Evolutionary conservation across 1,140 invertebrate species (phyloP).

Genomic region (Drosophila suzukii): DNA sequence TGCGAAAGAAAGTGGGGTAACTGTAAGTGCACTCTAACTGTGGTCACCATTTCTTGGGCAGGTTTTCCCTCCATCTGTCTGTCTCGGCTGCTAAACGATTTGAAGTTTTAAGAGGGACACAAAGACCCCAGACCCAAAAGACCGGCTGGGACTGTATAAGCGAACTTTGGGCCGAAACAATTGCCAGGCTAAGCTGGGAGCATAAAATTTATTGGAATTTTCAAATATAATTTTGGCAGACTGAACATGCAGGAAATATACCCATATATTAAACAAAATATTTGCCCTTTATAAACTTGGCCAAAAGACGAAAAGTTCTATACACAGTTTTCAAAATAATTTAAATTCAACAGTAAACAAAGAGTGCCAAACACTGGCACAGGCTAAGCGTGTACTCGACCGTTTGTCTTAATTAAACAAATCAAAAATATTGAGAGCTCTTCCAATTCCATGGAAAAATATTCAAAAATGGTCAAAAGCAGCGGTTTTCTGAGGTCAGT

Average conservation of each 20-base stretch:
- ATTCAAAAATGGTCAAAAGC: too few relatives aligned
- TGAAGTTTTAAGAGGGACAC: constrained; percentile 39
- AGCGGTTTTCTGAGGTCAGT: too few relatives aligned
- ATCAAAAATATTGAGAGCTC: too few relatives aligned
- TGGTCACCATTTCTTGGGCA: constrained; percentile 25
- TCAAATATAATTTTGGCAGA: constrained; percentile 39
- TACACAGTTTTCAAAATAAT: background rate
- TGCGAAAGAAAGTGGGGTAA: constrained; percentile 36
- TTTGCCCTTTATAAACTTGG: too few relatives aligned
- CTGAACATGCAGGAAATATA: background rate
- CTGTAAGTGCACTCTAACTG: constrained; percentile 75
- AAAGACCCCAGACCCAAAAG: constrained; percentile 11
- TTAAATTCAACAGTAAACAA: background rate
- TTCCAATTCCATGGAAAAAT: too few relatives aligned
- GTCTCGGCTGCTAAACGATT: constrained; percentile 68
- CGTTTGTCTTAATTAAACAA: too few relatives aligned
- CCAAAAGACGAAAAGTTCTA: too few relatives aligned
- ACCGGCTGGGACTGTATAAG: constrained; percentile 8
- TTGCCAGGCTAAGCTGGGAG: constrained; percentile 50
- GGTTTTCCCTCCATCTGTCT: constrained; percentile 11
- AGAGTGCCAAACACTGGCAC: too few relatives aligned
- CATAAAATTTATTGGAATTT: constrained; percentile 64
- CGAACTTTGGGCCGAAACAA: constrained; percentile 49
- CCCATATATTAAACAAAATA: too few relatives aligned
- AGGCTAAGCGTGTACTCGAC: too few relatives aligned